Conservation (phyloP, 1,140 invertebrate species). For the Nasonia giraulti region DNA sequence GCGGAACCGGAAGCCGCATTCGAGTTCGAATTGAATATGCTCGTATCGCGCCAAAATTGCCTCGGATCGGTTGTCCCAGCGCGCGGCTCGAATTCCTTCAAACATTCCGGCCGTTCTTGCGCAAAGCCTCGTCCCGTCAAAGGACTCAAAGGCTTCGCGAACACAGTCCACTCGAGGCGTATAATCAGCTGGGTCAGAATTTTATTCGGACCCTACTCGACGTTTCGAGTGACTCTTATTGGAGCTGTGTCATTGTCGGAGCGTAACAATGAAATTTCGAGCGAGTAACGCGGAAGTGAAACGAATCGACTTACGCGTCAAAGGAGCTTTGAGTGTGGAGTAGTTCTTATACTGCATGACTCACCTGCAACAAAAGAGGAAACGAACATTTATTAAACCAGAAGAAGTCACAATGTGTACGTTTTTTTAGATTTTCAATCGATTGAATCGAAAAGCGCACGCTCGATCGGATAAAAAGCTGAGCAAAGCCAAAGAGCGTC, state of each 20-base stretch:
- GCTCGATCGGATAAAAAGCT: too few species aligned
- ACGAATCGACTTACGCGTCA: not conserved
- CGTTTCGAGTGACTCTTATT: too few species aligned
- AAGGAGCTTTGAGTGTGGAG: not conserved
- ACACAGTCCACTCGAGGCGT: not conserved
- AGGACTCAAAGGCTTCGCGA: not conserved
- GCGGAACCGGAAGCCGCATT: constrained; percentile 35
- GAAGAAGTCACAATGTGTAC: too few species aligned
- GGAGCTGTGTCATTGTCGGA: not conserved
- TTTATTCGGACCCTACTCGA: not conserved
- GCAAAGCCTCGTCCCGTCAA: not conserved
- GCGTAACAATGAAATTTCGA: not conserved
- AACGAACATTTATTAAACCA: not conserved
- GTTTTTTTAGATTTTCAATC: too few species aligned
- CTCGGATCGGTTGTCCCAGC: not conserved
- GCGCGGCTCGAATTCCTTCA: constrained; percentile 28
- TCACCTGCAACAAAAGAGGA: not conserved
- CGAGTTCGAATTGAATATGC: constrained; percentile 30
- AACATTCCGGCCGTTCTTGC: not conserved
- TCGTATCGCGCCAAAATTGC: constrained; percentile 2
- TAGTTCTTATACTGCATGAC: not conserved
- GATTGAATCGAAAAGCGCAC: too few species aligned
- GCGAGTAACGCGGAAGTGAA: too few species aligned
- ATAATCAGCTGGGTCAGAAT: not conserved
- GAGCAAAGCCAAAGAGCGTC: too few species aligned